Percentiles rank a stretch among this genome's conserved stretches.
Conservation (phyloP, 1,140 invertebrate species). For the Euwallacea similis region DNA sequence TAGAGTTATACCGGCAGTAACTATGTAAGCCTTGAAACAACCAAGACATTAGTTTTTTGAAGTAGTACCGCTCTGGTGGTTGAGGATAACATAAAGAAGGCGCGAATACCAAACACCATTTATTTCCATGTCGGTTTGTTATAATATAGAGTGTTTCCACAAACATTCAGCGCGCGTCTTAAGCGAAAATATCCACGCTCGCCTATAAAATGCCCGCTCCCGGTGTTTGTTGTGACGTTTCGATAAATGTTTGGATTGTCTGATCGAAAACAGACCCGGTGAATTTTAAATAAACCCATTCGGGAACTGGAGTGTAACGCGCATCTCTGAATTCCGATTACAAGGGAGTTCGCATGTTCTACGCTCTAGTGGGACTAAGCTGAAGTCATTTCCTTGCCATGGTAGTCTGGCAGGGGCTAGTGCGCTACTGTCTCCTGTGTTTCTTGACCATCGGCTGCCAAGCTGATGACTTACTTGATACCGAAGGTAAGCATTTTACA, state of each 20-base stretch:
- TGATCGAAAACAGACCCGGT: slow-evolving; percentile 44
- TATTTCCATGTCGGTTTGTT: slow-evolving; percentile 33
- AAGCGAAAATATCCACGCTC: slow-evolving; percentile 22
- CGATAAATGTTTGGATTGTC: slow-evolving; percentile 47
- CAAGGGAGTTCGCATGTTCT: not conserved
- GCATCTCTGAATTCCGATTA: slow-evolving; percentile 1
- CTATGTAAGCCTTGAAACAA: too few species aligned
- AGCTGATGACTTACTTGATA: slow-evolving; percentile 15
- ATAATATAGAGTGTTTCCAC: slow-evolving; percentile 28
- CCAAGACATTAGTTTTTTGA: too few species aligned
- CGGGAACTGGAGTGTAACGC: not conserved
- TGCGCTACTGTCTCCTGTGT: not conserved
- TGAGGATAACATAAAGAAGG: slow-evolving; percentile 18
- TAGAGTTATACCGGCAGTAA: too few species aligned
- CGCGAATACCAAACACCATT: slow-evolving; percentile 29
- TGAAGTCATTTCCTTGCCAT: not conserved
- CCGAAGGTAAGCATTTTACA: slow-evolving; percentile 30
- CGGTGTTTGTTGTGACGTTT: slow-evolving; percentile 43
- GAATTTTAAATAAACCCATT: slow-evolving; percentile 44
- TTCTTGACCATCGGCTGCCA: not conserved
- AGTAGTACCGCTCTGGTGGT: not conserved
- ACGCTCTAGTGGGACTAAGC: too few species aligned
- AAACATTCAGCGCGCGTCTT: slow-evolving; percentile 26
- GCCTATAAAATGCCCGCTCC: slow-evolving; percentile 18
- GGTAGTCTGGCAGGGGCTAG: not conserved